Evolutionary conservation across 1,140 invertebrate species (phyloP), one percentile per base, ranked within the genome.

Genomic region (Diachasmimorpha longicaudata): DNA sequence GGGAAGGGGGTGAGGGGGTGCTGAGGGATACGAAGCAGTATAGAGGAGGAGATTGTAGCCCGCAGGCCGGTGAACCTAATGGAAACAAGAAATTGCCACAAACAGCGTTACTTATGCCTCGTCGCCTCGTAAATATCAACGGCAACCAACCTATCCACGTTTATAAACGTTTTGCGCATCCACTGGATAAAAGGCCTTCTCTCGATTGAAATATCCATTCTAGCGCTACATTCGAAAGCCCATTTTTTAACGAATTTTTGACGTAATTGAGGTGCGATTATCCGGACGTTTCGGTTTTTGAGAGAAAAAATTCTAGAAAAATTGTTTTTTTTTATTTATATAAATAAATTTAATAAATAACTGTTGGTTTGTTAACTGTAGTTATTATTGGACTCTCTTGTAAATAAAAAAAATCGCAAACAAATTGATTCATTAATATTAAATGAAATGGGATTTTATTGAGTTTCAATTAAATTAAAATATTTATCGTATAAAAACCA

Each of bases 81-180:
- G 87, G 87, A 88, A 89, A 89, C 88, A 89, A 89, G 87, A 89
- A 89, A 89, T 89, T 89, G 88, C 84, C 81, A 82, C 84, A 89
- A 89, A 89, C 86, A 86, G 83, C 82, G 83, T 89, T 89, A 89
- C 79, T 81, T 78, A 86, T 85, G 86, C 84, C 81, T 87, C 84
- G 81, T 80, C 85, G 85, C 85, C 81, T 83, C 79, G 83, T 84
- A 85, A 88, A 89, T 89, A 89, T 89, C 85, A 72, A 58, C 68
- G 63, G 58, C 58, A 63, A 25, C 19, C 19, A 63, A 63, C 58
- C 58, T 36, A 37, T 37, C 36, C 23, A 68, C 31, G 36, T 13
- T 37, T 68, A 68, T 37, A 68, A 37, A 68, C 25, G 36, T 16
- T 68, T 37, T 37, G 36, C 14, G 3, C 11, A 68, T 2, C 6